phyloP scores from a whole-genome alignment of 2,888 invertebrate species.

The Apocheima hispidaria region DNA sequence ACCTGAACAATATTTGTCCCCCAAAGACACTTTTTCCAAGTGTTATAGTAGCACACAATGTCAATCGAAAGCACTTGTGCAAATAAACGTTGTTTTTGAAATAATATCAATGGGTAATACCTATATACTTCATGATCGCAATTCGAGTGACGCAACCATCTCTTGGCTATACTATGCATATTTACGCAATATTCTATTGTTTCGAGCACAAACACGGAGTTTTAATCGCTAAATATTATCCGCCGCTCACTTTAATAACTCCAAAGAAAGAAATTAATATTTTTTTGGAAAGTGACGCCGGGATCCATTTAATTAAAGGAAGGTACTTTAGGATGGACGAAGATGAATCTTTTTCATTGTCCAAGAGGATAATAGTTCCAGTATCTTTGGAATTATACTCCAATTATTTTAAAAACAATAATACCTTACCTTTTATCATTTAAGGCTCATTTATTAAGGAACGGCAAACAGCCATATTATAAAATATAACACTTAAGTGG shows the following conservation, averaged over 20 bases:
- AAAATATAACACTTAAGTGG: too few species aligned
- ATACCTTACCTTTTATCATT: neutral
- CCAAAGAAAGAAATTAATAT: neutral
- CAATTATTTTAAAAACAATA: slow-evolving; percentile 12
- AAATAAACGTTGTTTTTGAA: slow-evolving; percentile 78
- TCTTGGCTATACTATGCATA: slow-evolving; percentile 45
- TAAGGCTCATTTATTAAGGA: too few species aligned
- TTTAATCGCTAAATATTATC: slow-evolving; percentile 48
- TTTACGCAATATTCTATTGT: slow-evolving; percentile 60
- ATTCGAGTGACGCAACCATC: slow-evolving; percentile 73
- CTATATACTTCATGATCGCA: slow-evolving; percentile 61
- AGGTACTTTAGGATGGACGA: too few species aligned
- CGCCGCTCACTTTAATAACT: slow-evolving; percentile 32
- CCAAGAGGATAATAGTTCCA: neutral
- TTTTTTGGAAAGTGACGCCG: neutral
- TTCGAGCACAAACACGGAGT: slow-evolving; percentile 50
- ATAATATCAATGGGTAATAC: slow-evolving; percentile 63
- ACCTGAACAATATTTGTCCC: slow-evolving; percentile 51
- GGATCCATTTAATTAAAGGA: slow-evolving; percentile 10
- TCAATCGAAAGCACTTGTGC: slow-evolving; percentile 71
- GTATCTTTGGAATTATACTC: neutral
- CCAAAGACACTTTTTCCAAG: slow-evolving; percentile 42
- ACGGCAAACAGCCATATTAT: too few species aligned
- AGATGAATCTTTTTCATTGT: neutral
- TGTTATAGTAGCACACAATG: slow-evolving; percentile 54